Conservation (phyloP, 1,140 invertebrate species). For the Hypothenemus hampei region DNA sequence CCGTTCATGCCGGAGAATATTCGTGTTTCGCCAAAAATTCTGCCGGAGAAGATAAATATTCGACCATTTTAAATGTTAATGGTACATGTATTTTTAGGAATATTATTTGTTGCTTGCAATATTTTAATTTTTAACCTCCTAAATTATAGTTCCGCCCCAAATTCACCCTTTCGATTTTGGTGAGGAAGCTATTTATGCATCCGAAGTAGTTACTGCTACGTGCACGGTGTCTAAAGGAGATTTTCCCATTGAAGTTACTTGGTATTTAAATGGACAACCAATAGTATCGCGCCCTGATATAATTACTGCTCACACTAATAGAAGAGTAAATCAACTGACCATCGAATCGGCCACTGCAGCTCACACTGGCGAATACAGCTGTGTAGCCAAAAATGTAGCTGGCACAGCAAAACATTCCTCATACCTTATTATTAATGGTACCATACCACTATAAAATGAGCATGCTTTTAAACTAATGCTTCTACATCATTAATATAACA, state of each 20-base stretch:
- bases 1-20: conserved; percentile 58
- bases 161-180: conserved; percentile 70
- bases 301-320: conserved; percentile 47
- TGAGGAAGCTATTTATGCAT: conserved; percentile 62
- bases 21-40: conserved; percentile 57
- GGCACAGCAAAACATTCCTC: conserved; percentile 43
- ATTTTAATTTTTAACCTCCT: neutral
- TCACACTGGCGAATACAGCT: conserved; percentile 61
- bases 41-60: conserved; percentile 55
- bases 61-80: conserved; percentile 58
- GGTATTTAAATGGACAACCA: conserved; percentile 55
- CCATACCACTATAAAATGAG: neutral
- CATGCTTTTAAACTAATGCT: conserved; percentile 5
- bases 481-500: too few relatives aligned
- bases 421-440: conserved; percentile 29
- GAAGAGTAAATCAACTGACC: conserved; percentile 54
- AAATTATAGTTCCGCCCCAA: conserved; percentile 56
- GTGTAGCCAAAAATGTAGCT: conserved; percentile 56
- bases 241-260: conserved; percentile 57
- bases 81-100: conserved; percentile 44
- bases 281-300: conserved; percentile 43
- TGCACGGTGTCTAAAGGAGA: conserved; percentile 66
- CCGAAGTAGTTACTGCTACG: conserved; percentile 57
- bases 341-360: conserved; percentile 54
- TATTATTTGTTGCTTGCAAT: neutral